Evolutionary conservation across 2,888 invertebrate species (phyloP).

Genomic region (Drosophila hamatofila): DNA sequence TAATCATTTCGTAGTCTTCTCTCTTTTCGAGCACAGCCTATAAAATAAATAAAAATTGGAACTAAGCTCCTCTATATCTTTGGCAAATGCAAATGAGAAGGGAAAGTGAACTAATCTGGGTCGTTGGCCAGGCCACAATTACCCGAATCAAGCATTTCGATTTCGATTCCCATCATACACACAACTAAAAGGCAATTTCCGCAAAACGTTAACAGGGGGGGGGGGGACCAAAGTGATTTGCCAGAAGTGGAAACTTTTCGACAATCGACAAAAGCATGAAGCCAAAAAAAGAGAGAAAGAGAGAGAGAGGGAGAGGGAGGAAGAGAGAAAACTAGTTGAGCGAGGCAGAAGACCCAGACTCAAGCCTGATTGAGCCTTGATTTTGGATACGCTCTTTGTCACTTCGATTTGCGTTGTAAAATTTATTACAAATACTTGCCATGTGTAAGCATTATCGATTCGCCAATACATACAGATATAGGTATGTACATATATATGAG

Average conservation of each 20-base stretch:
- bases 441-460: conserved; percentile 66
- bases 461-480: conserved; percentile 9
- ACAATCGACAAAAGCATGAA: conserved; percentile 39
- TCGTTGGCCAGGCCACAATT: conserved; percentile 44
- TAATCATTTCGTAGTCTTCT: not conserved
- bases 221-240: conserved; percentile 12
- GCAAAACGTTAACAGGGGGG: conserved; percentile 32
- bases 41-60: conserved; percentile 22
- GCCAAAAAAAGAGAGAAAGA: conserved; percentile 11
- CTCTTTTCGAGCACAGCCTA: not conserved
- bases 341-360: conserved; percentile 11
- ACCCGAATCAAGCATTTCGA: conserved; percentile 52
- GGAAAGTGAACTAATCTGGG: conserved; percentile 19
- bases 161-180: conserved; percentile 55
- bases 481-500: conserved; percentile 9
- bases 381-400: conserved; percentile 41
- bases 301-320: not conserved
- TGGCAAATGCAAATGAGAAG: conserved; percentile 29
- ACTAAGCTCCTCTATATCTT: conserved; percentile 19
- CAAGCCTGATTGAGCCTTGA: conserved; percentile 57
- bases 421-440: conserved; percentile 66
- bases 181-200: conserved; percentile 58
- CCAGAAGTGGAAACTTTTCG: conserved; percentile 17
- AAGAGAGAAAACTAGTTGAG: not conserved
- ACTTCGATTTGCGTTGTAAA: conserved; percentile 64